These are phyloP conservation scores for Parauchenoglanis ngamensis DNA, from an alignment of 2,797 vertebrate genomes.

Conservation along the genomic window DNA sequence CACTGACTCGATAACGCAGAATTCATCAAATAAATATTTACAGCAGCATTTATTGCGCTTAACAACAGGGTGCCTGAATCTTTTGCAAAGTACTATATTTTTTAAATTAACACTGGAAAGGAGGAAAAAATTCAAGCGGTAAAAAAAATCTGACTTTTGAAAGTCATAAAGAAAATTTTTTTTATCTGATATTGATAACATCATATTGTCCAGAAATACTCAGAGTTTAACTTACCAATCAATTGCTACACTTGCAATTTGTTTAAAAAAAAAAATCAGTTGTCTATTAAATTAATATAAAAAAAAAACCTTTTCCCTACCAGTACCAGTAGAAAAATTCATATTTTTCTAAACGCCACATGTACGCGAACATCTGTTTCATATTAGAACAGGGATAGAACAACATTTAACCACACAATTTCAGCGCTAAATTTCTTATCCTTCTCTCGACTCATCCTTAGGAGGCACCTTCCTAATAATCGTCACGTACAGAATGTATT, in stretches of 20 bases:
- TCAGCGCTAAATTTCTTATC: constrained; percentile 14
- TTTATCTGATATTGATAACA: neutral
- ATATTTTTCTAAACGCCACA: neutral
- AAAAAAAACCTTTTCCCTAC: neutral
- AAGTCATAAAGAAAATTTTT: neutral
- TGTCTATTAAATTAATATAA: neutral
- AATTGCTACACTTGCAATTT: neutral
- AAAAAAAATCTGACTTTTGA: neutral
- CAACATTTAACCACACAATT: constrained; percentile 26
- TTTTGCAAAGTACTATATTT: too few relatives aligned
- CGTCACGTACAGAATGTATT: constrained; percentile 15
- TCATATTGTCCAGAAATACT: neutral
- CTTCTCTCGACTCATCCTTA: neutral
- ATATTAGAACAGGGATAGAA: neutral
- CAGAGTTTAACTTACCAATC: too few relatives aligned
- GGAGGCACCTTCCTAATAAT: constrained; percentile 22
- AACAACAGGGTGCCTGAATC: too few relatives aligned
- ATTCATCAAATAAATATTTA: too few relatives aligned
- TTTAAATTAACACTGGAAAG: neutral
- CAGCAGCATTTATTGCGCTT: too few relatives aligned
- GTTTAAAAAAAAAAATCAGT: too few relatives aligned
- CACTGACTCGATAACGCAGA: too few relatives aligned
- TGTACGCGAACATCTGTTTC: constrained; percentile 22
- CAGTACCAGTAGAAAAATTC: constrained; percentile 13
- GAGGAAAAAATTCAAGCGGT: neutral